Conservation (phyloP, 2,888 invertebrate species). For the Amphipoea oculea region DNA sequence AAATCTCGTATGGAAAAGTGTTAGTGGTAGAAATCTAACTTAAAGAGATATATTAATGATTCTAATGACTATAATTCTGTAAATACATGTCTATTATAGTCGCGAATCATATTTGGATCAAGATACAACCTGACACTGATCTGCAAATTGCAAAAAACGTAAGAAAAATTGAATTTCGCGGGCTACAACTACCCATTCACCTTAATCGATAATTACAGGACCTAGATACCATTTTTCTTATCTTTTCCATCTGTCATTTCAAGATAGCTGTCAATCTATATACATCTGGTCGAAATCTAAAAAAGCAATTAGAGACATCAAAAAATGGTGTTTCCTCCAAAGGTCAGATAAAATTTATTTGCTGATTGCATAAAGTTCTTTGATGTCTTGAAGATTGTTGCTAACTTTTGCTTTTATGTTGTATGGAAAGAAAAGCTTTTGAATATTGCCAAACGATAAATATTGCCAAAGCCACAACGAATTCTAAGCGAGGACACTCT, state of each 20-base stretch:
- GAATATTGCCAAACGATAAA: neutral
- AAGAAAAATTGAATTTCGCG: no score
- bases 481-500: conserved; percentile 30
- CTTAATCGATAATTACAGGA: neutral
- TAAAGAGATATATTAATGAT: no score
- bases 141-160: no score
- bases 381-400: neutral
- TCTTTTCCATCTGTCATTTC: neutral
- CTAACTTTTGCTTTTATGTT: neutral
- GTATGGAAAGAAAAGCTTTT: neutral
- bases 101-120: no score
- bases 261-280: neutral
- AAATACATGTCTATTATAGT: no score
- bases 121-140: no score
- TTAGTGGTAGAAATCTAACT: no score
- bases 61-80: no score
- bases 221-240: neutral
- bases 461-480: neutral
- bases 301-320: neutral
- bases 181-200: no score
- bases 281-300: neutral
- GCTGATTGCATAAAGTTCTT: neutral
- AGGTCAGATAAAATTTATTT: neutral
- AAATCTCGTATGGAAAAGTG: no score
- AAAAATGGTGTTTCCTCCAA: neutral